phyloP scores from a whole-genome alignment of 2,888 invertebrate genomes.

The Lycaena phlaeas region DNA sequence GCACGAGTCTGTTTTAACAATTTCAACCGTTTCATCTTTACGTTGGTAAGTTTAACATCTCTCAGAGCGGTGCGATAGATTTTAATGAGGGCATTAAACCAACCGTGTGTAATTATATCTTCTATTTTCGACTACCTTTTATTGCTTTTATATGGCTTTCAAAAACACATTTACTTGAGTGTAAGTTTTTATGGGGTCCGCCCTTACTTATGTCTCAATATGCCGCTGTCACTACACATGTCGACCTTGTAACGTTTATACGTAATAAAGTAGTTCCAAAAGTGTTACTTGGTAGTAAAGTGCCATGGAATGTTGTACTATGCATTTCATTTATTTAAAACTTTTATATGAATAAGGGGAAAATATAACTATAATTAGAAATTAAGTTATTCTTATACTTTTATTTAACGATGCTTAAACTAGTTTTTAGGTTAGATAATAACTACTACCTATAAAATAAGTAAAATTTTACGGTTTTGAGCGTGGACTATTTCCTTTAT shows the following conservation, averaged over 20 bases:
- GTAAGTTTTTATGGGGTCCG: slow-evolving; percentile 19
- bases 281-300: too few relatives aligned
- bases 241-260: neutral
- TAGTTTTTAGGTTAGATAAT: too few relatives aligned
- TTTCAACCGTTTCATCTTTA: slow-evolving; percentile 23
- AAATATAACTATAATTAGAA: too few relatives aligned
- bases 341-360: too few relatives aligned
- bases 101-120: slow-evolving; percentile 33
- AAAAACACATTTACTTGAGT: slow-evolving; percentile 26
- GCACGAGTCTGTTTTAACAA: slow-evolving; percentile 16
- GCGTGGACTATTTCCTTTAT: too few relatives aligned
- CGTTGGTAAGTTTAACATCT: slow-evolving; percentile 32
- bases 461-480: too few relatives aligned
- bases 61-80: slow-evolving; percentile 34
- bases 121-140: slow-evolving; percentile 36
- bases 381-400: too few relatives aligned
- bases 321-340: too few relatives aligned
- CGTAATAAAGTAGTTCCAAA: too few relatives aligned
- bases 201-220: slow-evolving; percentile 12
- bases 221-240: slow-evolving; percentile 9
- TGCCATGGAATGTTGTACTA: neutral
- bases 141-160: slow-evolving; percentile 28
- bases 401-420: too few relatives aligned
- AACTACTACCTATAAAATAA: too few relatives aligned
- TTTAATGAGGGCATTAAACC: slow-evolving; percentile 38